A percentile compares a stretch with the other conserved stretches of the same genome.
Conservation (phyloP, 2,888 invertebrate genomes). For the Caenorhabditis imperialis region DNA sequence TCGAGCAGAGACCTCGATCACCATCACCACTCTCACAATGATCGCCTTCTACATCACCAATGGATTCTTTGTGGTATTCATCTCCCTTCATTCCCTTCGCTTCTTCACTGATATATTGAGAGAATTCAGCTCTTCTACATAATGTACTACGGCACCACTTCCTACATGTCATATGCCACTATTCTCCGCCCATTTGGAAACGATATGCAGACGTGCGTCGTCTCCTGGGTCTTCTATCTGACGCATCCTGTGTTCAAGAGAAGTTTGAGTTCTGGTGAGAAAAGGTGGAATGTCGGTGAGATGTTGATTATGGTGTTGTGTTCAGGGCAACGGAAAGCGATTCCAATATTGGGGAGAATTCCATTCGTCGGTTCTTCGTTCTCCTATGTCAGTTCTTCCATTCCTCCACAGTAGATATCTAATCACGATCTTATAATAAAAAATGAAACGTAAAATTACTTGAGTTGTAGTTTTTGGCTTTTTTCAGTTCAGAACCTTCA, state of each 20-base stretch:
- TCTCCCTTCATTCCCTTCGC: no score
- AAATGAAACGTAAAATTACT: no score
- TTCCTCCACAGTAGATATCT: no score
- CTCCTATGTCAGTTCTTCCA: no score
- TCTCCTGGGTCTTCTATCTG: conserved; percentile 24
- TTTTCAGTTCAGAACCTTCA: no score
- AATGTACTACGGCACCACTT: conserved; percentile 10
- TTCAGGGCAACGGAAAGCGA: no score
- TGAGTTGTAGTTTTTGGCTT: no score
- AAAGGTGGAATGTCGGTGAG: no score
- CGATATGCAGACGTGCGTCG: conserved; percentile 22
- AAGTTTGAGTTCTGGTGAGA: not conserved
- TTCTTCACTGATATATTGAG: not conserved
- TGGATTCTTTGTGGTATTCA: conserved; percentile 13
- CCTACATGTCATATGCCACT: conserved; percentile 15
- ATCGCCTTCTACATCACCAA: conserved; percentile 17
- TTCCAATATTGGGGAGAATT: no score
- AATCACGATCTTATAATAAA: no score
- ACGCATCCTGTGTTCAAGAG: conserved; percentile 27
- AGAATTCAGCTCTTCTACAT: conserved; percentile 25
- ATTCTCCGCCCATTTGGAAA: conserved; percentile 26
- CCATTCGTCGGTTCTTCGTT: no score
- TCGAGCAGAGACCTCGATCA: conserved; percentile 20
- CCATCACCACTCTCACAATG: conserved; percentile 15
- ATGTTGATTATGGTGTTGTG: no score